These are phyloP conservation scores for Asteroscopus sphinx DNA, from an alignment of 2,888 invertebrate genomes.

Conservation along the genomic window DNA sequence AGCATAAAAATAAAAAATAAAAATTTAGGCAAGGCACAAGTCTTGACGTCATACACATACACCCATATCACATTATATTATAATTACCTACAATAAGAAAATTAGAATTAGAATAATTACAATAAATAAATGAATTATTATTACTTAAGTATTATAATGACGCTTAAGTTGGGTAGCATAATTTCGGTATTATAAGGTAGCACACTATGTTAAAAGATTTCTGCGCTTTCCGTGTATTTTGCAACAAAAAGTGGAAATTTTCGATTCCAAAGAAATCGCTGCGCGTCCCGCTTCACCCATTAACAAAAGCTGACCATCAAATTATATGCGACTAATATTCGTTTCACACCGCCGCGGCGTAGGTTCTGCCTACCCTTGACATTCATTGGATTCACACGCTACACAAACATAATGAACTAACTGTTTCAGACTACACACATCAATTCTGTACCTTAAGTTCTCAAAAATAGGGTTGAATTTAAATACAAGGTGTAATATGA, in stretches of 20 bases:
- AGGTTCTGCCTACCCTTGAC: slow-evolving; percentile 74
- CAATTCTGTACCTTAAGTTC: slow-evolving; percentile 30
- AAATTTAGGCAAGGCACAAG: too few relatives aligned
- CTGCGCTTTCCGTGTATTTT: too few relatives aligned
- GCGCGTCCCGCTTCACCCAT: slow-evolving; percentile 18
- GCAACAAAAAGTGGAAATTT: not conserved
- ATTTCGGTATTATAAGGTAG: too few relatives aligned
- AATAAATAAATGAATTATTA: too few relatives aligned
- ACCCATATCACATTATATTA: too few relatives aligned
- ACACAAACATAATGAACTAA: slow-evolving; percentile 50
- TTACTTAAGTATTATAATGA: too few relatives aligned
- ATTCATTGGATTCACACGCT: slow-evolving; percentile 65
- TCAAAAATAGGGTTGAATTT: slow-evolving; percentile 43
- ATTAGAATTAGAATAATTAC: too few relatives aligned
- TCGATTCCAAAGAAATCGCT: not conserved
- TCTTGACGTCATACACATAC: too few relatives aligned
- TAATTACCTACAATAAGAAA: too few relatives aligned
- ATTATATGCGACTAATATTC: slow-evolving; percentile 44
- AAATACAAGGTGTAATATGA: not conserved
- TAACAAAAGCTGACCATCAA: slow-evolving; percentile 17
- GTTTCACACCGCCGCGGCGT: slow-evolving; percentile 49
- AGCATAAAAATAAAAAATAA: too few relatives aligned
- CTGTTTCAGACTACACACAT: slow-evolving; percentile 14
- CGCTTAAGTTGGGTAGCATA: too few relatives aligned
- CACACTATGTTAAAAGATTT: too few relatives aligned